Evolutionary conservation across 2,888 invertebrate genomes (phyloP), one percentile per base, ranked within the genome.

Genomic region (Augiades crinisus): DNA sequence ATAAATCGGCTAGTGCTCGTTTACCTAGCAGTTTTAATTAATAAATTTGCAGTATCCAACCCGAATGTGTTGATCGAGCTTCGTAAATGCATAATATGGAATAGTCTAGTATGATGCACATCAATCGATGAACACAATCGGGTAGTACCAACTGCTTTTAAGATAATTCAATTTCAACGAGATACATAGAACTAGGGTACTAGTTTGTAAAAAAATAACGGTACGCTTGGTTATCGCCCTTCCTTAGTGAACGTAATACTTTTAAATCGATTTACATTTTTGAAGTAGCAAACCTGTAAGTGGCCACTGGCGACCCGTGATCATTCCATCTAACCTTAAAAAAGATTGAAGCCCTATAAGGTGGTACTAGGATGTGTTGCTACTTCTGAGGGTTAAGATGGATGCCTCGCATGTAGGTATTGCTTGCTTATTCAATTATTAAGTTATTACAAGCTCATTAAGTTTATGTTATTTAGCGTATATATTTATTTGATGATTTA

Each of bases 1-100:
- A n/a, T n/a, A n/a, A n/a, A n/a, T n/a, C n/a, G n/a, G n/a, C n/a
- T 43, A 36, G 41, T 27, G 33, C 24, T 17, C 14, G 21, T 36
- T 13, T 37, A 27, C 46, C 46, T 46, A 46, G 46, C 24, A 43
- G 43, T 49, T 47, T 33, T 33, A 34, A 50, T 38, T 47, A 37
- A 24, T 16, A 8, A 34, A 43, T 31, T 13, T 12, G n/a, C 19
- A 19, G 31, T 44, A 46, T 33, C 5, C 31, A 16, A 30, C 38
- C 19, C 31, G n/a, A 30, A 10, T 17, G 21, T 41, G 47, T 41
- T 36, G 13, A 36, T 5, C 10, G 43, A 50, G 27, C 43, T 19
- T 7, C 10, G 2, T 40, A 24, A 40, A 41, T 49, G 41, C 34
- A 34, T 22, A 19, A 14, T 22, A 24, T 49, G 40, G 27, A 49